phyloP scores from a whole-genome alignment of 2,113 vertebrate species.

The Aldabrachelys gigantea region DNA sequence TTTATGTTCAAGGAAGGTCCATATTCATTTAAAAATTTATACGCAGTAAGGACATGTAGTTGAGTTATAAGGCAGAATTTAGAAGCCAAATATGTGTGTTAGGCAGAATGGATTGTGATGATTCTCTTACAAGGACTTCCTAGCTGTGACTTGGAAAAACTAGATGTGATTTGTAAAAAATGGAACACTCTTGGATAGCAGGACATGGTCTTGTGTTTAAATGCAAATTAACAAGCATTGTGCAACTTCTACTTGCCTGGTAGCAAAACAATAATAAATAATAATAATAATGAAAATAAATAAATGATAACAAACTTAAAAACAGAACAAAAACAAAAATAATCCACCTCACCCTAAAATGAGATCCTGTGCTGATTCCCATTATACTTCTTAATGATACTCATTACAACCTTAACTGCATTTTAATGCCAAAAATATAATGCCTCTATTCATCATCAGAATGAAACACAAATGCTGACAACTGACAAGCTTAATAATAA shows the following conservation, averaged over 20 bases:
- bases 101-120: background rate
- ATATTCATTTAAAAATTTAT: conserved; percentile 9
- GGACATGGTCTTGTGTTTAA: background rate
- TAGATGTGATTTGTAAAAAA: background rate
- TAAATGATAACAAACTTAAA: conserved; percentile 12
- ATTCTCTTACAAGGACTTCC: background rate
- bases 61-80: conserved; percentile 29
- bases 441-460: conserved; percentile 74
- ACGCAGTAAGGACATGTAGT: background rate
- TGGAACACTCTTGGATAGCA: background rate
- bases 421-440: conserved; percentile 79
- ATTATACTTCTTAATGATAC: conserved; percentile 73
- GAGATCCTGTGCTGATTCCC: conserved; percentile 56
- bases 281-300: background rate
- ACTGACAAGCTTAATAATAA: conserved; percentile 63
- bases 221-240: background rate
- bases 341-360: conserved; percentile 33
- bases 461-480: conserved; percentile 71
- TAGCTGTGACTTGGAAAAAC: background rate
- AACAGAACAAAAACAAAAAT: background rate
- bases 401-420: conserved; percentile 78
- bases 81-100: background rate
- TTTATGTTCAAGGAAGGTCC: background rate
- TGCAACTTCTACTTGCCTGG: conserved; percentile 23
- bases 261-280: background rate